Evolutionary conservation across 2,888 invertebrate species (phyloP).

Genomic region (Lasioglossum lativentre): DNA sequence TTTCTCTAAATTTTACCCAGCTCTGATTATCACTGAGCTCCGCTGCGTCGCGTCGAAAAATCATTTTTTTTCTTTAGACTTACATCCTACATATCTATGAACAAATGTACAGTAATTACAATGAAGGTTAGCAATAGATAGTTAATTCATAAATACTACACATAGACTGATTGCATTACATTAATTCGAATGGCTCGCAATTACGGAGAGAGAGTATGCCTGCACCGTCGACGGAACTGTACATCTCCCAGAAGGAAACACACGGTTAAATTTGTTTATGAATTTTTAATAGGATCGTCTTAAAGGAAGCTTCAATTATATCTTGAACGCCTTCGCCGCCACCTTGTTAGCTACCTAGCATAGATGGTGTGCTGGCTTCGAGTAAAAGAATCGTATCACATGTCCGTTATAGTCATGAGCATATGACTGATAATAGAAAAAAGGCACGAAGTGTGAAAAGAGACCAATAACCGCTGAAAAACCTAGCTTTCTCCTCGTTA

Average conservation of each 20-base stretch:
- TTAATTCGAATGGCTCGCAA: constrained; percentile 59
- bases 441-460: constrained; percentile 11
- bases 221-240: constrained; percentile 14
- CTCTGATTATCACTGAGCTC: constrained; percentile 38
- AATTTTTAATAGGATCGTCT: neutral
- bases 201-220: constrained; percentile 43
- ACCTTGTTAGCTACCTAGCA: neutral
- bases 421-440: constrained; percentile 14
- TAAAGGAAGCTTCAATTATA: neutral
- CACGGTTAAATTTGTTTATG: neutral
- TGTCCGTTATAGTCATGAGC: neutral
- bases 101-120: constrained; percentile 83
- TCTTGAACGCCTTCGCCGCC: constrained; percentile 9
- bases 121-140: constrained; percentile 73
- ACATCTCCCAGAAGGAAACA: neutral
- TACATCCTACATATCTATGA: constrained; percentile 72
- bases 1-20: neutral
- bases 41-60: constrained; percentile 36
- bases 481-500: neutral
- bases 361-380: neutral
- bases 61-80: constrained; percentile 37
- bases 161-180: constrained; percentile 76
- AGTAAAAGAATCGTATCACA: neutral
- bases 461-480: neutral
- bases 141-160: constrained; percentile 76